These are phyloP conservation scores for Clytia hemisphaerica DNA, from an alignment of 30 jellyfish, hydroid and myxozoan genomes.

Conservation along the genomic window DNA sequence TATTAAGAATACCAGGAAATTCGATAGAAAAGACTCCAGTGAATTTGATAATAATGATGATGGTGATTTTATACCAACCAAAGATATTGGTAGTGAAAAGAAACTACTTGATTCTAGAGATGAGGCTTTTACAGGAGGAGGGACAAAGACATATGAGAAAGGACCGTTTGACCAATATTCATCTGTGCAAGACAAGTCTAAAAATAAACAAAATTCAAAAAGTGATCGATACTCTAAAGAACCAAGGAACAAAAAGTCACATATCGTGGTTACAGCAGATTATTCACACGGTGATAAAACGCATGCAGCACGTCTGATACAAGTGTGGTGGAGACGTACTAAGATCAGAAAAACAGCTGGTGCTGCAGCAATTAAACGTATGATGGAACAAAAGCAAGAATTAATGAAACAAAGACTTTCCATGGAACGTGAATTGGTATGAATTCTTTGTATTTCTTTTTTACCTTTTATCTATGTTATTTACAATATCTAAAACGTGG, in stretches of 20 bases:
- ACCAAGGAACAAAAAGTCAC: background rate
- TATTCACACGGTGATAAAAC: too few species aligned
- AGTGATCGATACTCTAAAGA: background rate
- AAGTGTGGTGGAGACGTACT: conserved; percentile 65
- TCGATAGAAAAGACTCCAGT: too few species aligned
- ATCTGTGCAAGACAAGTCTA: background rate
- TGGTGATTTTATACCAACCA: too few species aligned
- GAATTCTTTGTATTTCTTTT: background rate
- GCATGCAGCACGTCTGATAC: conserved; percentile 69
- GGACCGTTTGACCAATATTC: background rate
- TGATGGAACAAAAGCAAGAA: conserved; percentile 64
- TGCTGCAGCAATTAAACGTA: conserved; percentile 70
- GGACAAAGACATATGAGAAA: too few species aligned
- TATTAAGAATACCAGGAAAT: too few species aligned
- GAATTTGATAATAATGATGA: too few species aligned
- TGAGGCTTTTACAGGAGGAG: too few species aligned
- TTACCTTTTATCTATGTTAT: background rate
- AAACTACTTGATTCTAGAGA: too few species aligned
- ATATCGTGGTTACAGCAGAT: background rate
- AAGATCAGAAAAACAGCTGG: conserved; percentile 70
- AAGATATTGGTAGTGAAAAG: too few species aligned
- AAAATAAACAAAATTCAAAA: background rate
- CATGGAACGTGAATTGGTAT: conserved; percentile 47
- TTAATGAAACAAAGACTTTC: conserved; percentile 65
- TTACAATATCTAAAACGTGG: too few species aligned